Conservation (phyloP, 2,888 invertebrate genomes). For the Chaitophorus viminalis region DNA sequence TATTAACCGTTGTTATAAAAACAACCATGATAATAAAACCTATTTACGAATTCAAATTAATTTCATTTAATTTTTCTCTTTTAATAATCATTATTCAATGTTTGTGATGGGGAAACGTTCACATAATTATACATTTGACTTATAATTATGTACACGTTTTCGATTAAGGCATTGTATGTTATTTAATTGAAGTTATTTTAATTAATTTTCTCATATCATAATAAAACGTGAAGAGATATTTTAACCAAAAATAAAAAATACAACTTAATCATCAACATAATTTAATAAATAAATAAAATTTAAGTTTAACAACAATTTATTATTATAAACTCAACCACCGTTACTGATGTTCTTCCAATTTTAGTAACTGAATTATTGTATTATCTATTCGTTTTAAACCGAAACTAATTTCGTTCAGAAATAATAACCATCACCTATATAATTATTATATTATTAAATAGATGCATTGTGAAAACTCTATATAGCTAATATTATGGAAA, state of each 20-base stretch:
- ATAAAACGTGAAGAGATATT: not conserved
- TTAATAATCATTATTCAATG: not conserved
- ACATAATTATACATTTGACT: not conserved
- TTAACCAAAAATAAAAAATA: not conserved
- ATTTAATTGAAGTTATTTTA: not conserved
- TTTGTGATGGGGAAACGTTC: not conserved
- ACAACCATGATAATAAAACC: not conserved
- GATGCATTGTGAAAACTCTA: not conserved
- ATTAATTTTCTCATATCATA: not conserved
- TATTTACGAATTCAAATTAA: not conserved
- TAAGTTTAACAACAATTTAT: too few relatives aligned
- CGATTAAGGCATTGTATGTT: not conserved
- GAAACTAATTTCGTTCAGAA: not conserved
- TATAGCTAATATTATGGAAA: not conserved
- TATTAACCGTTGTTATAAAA: not conserved
- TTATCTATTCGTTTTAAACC: not conserved
- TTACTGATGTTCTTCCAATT: not conserved
- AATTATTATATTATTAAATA: not conserved
- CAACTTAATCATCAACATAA: not conserved
- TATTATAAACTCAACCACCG: not conserved
- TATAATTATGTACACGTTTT: slow-evolving; percentile 3
- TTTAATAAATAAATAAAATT: too few relatives aligned
- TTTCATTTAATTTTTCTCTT: not conserved
- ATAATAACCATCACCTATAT: not conserved
- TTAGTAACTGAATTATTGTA: not conserved